Evolutionary conservation across 2,113 vertebrate species (phyloP), one percentile per base, ranked within the genome.

Genomic region (Formicarius rufipectus): DNA sequence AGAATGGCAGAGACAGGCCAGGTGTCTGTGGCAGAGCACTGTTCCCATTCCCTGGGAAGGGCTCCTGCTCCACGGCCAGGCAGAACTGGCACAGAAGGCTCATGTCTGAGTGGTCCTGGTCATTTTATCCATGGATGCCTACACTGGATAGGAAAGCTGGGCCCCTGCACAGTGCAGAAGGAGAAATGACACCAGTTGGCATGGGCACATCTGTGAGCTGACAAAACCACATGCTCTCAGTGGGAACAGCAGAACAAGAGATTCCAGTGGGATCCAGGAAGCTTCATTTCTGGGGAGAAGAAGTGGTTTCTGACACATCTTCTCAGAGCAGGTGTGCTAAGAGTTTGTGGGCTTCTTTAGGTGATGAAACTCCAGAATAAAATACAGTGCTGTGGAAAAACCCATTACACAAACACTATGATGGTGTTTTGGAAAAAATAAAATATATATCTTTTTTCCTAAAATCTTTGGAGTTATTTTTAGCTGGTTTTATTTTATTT

Each of bases 81-180:
- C 28, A 23, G 7, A 37, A 13, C 58, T 31, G 28, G 20, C 33
- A 30, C 39, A 23, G 12, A 14, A 5, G 47, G 9, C 58, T 27
- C 4, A n/a, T 2, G 0, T 24, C 47, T 1, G 4, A 40, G 64
- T n/a, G 22, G 1, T 77, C n/a, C 24, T 0, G 0, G 4, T 17
- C 10, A 4, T 1, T 14, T n/a, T 20, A 28, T 12, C 42, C 21
- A 6, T 1, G 40, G n/a, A 18, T 0, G 4, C n/a, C 22, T 49
- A 12, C 13, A 9, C 5, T 1, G 2, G 39, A 15, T 7, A 6
- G 27, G 31, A 35, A 6, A 42, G 12, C 28, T 21, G 53, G 31
- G 42, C 7, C 13, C 56, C 20, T 24, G 23, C 30, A 9, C 11
- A 17, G 13, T 2, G 33, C 39, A 22, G 12, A 15, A 12, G 53